Percentiles rank a stretch among this genome's conserved stretches.
Conservation (phyloP, 2,797 vertebrate species). For the Buceros bicornis region DNA sequence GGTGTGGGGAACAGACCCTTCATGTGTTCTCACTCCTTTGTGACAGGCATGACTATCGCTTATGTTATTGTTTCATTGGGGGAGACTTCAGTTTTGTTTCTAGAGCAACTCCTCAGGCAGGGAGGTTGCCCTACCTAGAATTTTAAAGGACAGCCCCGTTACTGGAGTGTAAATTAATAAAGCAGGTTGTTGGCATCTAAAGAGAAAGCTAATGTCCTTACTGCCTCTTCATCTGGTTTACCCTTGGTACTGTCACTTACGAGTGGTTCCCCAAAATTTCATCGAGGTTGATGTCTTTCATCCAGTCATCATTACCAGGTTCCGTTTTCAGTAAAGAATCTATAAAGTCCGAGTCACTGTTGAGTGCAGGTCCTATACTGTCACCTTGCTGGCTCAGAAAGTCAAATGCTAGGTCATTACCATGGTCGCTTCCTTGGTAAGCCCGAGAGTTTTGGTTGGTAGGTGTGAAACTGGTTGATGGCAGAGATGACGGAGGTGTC, state of each 20-base stretch:
- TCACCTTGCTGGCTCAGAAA: constrained; percentile 92
- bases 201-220: constrained; percentile 35
- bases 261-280: constrained; percentile 96
- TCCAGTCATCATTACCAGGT: constrained; percentile 97
- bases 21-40: neutral
- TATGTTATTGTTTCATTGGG: neutral
- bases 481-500: constrained; percentile 84
- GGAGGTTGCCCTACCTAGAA: neutral
- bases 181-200: constrained; percentile 44
- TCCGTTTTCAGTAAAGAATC: constrained; percentile 97
- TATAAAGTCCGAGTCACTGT: constrained; percentile 96
- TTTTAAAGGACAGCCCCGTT: constrained; percentile 21
- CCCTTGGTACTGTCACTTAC: constrained; percentile 70
- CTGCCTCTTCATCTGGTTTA: constrained; percentile 19
- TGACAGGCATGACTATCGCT: constrained; percentile 10
- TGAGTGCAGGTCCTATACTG: constrained; percentile 91
- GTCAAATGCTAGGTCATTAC: constrained; percentile 90
- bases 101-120: constrained; percentile 39
- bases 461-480: constrained; percentile 83
- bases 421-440: constrained; percentile 86
- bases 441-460: constrained; percentile 79
- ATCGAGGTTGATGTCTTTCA: constrained; percentile 98
- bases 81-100: constrained; percentile 40
- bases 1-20: neutral
- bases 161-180: constrained; percentile 47